These are phyloP conservation scores for Onychomys leucogaster DNA, from an alignment of 2,797 vertebrate genomes.

Conservation along the genomic window DNA sequence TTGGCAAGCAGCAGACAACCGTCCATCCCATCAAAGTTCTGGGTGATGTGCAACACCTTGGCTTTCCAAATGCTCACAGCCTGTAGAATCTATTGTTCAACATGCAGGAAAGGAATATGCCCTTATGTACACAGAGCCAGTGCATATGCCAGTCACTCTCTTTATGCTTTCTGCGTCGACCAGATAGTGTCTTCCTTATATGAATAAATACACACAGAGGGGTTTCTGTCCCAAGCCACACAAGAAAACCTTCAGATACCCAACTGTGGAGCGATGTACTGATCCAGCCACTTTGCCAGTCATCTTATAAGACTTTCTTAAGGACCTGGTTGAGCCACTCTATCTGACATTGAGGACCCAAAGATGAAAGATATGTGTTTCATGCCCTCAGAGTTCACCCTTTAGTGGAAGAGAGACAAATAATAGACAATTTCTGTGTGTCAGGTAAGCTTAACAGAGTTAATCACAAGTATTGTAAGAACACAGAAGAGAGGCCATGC, in stretches of 20 bases:
- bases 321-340: not conserved
- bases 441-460: conserved; percentile 18
- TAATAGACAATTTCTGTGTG: not conserved
- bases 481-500: not conserved
- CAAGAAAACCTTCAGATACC: conserved; percentile 1
- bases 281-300: not conserved
- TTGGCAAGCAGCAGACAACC: not conserved
- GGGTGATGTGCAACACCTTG: not conserved
- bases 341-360: not conserved
- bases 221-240: not conserved
- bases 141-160: not conserved
- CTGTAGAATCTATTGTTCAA: not conserved
- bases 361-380: conserved; percentile 18
- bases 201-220: conserved; percentile 15
- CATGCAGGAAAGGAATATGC: not conserved
- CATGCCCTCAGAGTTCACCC: not conserved
- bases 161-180: not conserved
- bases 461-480: not conserved
- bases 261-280: not conserved
- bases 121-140: not conserved
- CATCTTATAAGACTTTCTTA: conserved; percentile 17
- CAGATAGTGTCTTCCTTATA: not conserved
- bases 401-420: conserved; percentile 41
- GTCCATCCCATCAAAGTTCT: not conserved
- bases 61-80: not conserved